Conservation (phyloP, 2,888 invertebrate species). For the Eupithecia inturbata region DNA sequence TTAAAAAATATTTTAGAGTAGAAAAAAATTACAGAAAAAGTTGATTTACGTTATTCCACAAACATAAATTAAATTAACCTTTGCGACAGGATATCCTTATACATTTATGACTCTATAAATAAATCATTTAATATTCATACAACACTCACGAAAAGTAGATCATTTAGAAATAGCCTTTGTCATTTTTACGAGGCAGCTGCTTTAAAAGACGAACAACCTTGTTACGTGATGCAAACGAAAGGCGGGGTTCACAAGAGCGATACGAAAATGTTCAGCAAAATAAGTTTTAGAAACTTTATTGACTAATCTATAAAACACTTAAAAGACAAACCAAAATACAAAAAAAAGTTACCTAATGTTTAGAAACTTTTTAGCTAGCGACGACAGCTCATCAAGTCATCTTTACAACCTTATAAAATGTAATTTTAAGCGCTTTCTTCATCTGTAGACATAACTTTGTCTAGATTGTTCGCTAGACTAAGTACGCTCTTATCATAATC, state of each 20-base stretch:
- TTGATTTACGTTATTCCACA: slow-evolving; percentile 12
- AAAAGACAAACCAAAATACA: neutral
- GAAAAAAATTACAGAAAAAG: neutral
- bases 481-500: neutral
- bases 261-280: neutral
- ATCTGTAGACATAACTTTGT: neutral
- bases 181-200: slow-evolving; percentile 45
- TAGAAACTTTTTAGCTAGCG: neutral
- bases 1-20: too few relatives aligned
- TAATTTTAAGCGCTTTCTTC: neutral
- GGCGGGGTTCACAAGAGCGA: neutral
- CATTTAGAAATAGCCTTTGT: slow-evolving; percentile 39
- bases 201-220: slow-evolving; percentile 61
- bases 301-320: neutral
- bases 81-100: slow-evolving; percentile 41
- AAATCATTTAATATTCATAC: slow-evolving; percentile 40
- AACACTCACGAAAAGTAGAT: slow-evolving; percentile 38
- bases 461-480: neutral
- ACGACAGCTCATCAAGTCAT: too few relatives aligned
- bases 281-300: neutral
- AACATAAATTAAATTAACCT: slow-evolving; percentile 24
- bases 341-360: neutral
- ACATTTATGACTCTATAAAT: slow-evolving; percentile 38
- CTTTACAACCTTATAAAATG: neutral
- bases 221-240: slow-evolving; percentile 74